Evolutionary conservation across 1,140 invertebrate species (phyloP).

Genomic region (Contarinia nasturtii): DNA sequence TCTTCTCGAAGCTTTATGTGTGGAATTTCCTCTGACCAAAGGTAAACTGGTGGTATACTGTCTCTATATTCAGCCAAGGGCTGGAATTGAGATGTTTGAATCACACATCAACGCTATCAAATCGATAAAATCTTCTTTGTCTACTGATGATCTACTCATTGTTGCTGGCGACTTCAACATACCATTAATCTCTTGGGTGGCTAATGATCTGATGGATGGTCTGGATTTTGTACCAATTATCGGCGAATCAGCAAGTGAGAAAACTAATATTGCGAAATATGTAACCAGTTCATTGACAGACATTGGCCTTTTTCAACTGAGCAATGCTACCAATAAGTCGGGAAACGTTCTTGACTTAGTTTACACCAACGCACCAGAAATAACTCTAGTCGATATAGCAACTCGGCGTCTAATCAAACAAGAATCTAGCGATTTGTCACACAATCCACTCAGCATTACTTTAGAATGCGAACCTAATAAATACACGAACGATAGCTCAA

Average conservation of each 20-base stretch:
- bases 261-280: not conserved
- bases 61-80: not conserved
- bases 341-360: not conserved
- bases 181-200: not conserved
- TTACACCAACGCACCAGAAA: not conserved
- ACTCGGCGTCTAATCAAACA: not conserved
- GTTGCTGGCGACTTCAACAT: not conserved
- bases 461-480: not conserved
- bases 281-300: not conserved
- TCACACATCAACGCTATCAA: not conserved
- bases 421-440: not conserved
- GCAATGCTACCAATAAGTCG: not conserved
- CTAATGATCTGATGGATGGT: not conserved
- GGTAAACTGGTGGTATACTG: not conserved
- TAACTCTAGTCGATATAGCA: not conserved
- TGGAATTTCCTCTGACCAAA: not conserved
- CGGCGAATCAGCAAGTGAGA: not conserved
- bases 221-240: not conserved
- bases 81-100: not conserved
- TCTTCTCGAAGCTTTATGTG: not conserved
- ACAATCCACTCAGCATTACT: not conserved
- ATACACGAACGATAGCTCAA: not conserved
- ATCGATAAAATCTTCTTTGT: not conserved
- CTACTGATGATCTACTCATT: not conserved
- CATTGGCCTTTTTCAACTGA: not conserved